A percentile compares a stretch with the other conserved stretches of the same genome.
Evolutionary conservation across 2,888 invertebrate species (phyloP).

Genomic region (Rhabditoides inermis): DNA sequence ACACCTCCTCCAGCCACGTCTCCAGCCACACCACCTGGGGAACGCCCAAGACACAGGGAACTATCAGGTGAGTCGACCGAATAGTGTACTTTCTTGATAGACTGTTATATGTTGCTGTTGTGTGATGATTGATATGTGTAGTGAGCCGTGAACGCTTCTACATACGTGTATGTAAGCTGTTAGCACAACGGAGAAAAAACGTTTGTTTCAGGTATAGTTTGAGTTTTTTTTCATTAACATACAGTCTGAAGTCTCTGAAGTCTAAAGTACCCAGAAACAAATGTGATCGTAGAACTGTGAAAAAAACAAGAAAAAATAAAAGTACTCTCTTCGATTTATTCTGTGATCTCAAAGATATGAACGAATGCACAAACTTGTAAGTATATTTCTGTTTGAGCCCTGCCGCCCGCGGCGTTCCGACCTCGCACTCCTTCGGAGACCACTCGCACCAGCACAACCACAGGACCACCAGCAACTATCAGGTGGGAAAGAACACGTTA

Average conservation of each 20-base stretch:
- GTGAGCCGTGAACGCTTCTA: no score
- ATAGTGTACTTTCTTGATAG: no score
- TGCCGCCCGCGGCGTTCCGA: slow-evolving; percentile 27
- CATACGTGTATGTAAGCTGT: no score
- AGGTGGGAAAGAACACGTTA: no score
- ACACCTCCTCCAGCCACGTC: background rate
- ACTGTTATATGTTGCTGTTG: no score
- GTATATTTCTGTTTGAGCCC: slow-evolving; percentile 28
- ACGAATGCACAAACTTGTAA: background rate
- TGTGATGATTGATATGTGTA: no score
- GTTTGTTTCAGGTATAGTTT: no score
- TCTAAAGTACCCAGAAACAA: background rate
- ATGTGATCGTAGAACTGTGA: background rate
- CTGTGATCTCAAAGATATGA: background rate
- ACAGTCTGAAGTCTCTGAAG: background rate
- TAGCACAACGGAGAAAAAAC: no score
- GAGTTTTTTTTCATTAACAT: background rate
- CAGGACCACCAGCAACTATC: no score
- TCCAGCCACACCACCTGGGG: background rate
- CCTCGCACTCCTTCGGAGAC: slow-evolving; percentile 16
- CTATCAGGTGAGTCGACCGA: slow-evolving; percentile 26
- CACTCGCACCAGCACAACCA: no score
- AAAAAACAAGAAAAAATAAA: background rate
- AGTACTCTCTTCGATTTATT: background rate
- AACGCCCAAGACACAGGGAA: slow-evolving; percentile 31